Evolutionary conservation across 1,140 invertebrate species (phyloP), one percentile per base, ranked within the genome.

Genomic region (Gonioctena quinquepunctata): DNA sequence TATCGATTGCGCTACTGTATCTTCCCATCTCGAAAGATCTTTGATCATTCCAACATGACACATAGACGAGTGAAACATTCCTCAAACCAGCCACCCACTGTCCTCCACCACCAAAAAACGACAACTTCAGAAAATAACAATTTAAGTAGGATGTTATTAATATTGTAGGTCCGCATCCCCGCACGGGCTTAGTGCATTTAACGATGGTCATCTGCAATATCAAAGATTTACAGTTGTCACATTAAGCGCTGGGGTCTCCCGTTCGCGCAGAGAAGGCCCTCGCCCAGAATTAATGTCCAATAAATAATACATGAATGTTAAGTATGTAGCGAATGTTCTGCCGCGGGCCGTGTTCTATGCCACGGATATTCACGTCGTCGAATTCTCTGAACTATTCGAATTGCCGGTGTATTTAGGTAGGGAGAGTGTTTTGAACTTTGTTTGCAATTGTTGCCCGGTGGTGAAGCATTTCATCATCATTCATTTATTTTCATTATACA

Each of bases 151-250:
- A 50, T 65, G 62, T 22, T 50, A 52, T 65, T 65, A 65, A 65
- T 52, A 49, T 25, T 50, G 42, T 52, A 60, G 26, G 23, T 65
- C 19, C 52, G 49, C 21, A 25, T 23, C n/a, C 16, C 18, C 52
- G n/a, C 57, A 50, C 18, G 8, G 19, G 62, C 23, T 19, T 50
- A 42, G 11, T 65, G 62, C 21, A 50, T 21, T 65, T 65, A 65
- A 65, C 62, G 66, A 66, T 72, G 66, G 70, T 72, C 70, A 71
- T 71, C 65, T 68, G 65, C 70, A 72, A 72, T 72, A 72, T 72
- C 57, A 52, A 68, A 72, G 70, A 72, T 72, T 72, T 72, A 72
- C 60, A 57, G 70, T 68, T 72, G 70, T 72, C 70, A 72, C 66
- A 72, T 72, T 72, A 72, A 62, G 61, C 70, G 33, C 26, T 60